phyloP scores from a whole-genome alignment of 2,888 invertebrate genomes.

The Limnephilus auricula region DNA sequence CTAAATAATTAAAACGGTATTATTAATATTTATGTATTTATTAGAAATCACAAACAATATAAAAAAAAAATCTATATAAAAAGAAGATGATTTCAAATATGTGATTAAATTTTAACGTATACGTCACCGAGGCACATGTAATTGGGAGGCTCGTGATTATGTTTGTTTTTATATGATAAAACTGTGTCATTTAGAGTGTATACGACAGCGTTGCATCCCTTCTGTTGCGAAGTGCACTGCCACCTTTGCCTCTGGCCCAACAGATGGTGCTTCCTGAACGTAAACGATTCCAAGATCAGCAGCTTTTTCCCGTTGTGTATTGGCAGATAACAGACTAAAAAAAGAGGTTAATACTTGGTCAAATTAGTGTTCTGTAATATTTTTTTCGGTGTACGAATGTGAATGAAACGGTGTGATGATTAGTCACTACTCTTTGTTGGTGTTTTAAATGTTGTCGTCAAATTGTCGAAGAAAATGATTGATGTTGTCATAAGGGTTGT shows the following conservation, averaged over 20 bases:
- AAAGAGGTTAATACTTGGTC: background rate
- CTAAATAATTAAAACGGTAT: too few species aligned
- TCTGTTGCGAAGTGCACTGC: conserved; percentile 47
- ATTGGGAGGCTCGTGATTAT: conserved; percentile 48
- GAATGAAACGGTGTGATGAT: too few species aligned
- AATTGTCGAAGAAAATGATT: too few species aligned
- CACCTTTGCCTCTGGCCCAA: conserved; percentile 31
- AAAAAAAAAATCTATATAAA: background rate
- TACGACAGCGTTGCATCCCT: conserved; percentile 50
- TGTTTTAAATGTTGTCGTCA: too few species aligned
- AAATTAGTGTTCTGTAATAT: conserved; percentile 17
- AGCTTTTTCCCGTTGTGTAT: conserved; percentile 27
- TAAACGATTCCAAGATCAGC: conserved; percentile 46
- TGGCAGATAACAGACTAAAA: conserved; percentile 37
- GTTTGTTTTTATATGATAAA: conserved; percentile 35
- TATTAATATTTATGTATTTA: too few species aligned
- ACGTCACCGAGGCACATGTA: background rate
- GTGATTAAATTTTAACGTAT: conserved; percentile 38
- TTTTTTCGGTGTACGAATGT: too few species aligned
- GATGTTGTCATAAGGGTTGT: too few species aligned
- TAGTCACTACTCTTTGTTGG: too few species aligned
- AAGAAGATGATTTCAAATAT: background rate
- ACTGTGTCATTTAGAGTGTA: conserved; percentile 46
- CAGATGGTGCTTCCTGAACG: conserved; percentile 37
- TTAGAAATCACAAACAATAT: background rate